phyloP scores from a whole-genome alignment of 2,113 vertebrate species.

The Rhombomys opimus region DNA sequence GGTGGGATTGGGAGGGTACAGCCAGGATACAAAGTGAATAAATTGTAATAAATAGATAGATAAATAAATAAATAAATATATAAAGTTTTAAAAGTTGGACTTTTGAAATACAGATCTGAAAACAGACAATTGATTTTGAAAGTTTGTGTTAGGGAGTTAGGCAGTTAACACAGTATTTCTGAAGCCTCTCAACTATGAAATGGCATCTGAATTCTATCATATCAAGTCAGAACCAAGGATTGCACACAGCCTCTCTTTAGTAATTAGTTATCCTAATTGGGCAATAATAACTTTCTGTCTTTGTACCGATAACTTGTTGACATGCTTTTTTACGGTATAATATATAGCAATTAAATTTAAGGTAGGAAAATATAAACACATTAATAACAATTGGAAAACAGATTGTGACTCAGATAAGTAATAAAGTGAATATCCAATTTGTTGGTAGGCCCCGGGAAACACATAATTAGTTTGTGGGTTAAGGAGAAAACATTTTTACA shows the following conservation, averaged over 20 bases:
- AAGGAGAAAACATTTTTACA: not conserved
- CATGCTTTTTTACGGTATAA: not conserved
- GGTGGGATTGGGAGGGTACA: too few species aligned
- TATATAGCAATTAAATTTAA: slow-evolving; percentile 25
- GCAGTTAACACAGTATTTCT: not conserved
- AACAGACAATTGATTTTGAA: not conserved
- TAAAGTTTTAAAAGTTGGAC: too few species aligned
- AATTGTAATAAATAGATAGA: too few species aligned
- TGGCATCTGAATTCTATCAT: not conserved
- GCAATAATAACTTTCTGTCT: not conserved
- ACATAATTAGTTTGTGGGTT: not conserved
- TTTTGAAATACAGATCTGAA: slow-evolving; percentile 17
- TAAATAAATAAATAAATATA: too few species aligned
- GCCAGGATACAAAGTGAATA: too few species aligned
- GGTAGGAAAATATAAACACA: not conserved
- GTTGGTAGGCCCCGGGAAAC: not conserved
- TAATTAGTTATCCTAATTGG: slow-evolving; percentile 27
- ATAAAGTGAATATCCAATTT: slow-evolving; percentile 36
- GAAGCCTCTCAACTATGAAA: not conserved
- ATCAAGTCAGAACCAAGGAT: not conserved
- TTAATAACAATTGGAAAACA: not conserved
- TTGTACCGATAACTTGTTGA: not conserved
- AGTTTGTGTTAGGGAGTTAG: not conserved
- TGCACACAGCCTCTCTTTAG: not conserved
- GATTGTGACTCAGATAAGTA: not conserved